Evolutionary conservation across 2,888 invertebrate genomes (phyloP), one percentile per base, ranked within the genome.

Genomic region (Pachycephus smyrnensis): DNA sequence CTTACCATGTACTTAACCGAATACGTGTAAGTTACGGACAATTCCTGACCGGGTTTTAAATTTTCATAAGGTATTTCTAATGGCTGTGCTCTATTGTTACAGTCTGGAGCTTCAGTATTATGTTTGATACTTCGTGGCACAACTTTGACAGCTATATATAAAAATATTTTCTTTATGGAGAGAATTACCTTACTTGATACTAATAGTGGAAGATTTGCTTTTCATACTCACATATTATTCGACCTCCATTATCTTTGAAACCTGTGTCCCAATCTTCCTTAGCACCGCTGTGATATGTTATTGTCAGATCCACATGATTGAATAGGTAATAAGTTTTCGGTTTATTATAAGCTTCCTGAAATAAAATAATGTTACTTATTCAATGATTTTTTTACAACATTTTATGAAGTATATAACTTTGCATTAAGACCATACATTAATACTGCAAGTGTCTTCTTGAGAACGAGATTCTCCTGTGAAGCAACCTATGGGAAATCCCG

Each of bases 401-500:
- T 23, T 23, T 55, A 55, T 55, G 0, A 3, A 33, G 23, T 71
- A 71, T 33, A 0, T 32, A 71, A 71, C 23, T 31, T 55, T 23
- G 23, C 23, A 23, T 55, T 55, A 9, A 55, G 23, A 55, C 9
- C 85, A 82, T 80, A 90, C 90, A 77, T 85, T 88, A 40, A 90
- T 86, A 68, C 85, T 87, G 76, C 90, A 91, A n/a, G 86, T 86
- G 31, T 89, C 89, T 77, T 82, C 85, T 74, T 80, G 84, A 11
- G 82, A 81, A 80, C 85, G 87, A n/a, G 84, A 40, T 40, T 89
- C 93, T 81, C 95, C 94, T 12, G 96, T 95, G 90, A 95, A 96
- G 90, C 99, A 99, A 11, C 99, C 99, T 96, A 99, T 98, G 0
- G 99, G 99, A 91, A 99, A 99, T 12, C 99, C 99, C 71, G 97